Evolutionary conservation across 2,113 vertebrate genomes (phyloP).

Genomic region (Naja naja): DNA sequence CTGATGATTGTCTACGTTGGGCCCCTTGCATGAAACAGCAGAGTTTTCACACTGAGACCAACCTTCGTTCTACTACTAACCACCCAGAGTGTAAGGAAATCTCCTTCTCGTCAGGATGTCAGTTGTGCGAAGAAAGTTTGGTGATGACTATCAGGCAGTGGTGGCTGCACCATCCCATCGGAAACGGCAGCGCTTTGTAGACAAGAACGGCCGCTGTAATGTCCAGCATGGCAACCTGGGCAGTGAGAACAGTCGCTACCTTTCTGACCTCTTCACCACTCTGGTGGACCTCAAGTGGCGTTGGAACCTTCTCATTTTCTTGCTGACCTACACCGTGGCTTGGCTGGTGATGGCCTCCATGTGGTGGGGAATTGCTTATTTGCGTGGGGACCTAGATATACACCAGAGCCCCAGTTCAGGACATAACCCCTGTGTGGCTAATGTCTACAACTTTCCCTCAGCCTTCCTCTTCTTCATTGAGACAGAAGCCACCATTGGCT

Average conservation of each 20-base stretch:
- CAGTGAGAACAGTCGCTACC: slow-evolving; percentile 82
- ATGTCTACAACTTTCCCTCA: slow-evolving; percentile 88
- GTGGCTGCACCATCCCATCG: slow-evolving; percentile 69
- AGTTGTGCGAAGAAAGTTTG: slow-evolving; percentile 78
- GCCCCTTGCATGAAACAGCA: neutral
- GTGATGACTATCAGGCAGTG: slow-evolving; percentile 79
- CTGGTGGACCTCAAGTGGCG: slow-evolving; percentile 90
- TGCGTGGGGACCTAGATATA: slow-evolving; percentile 80
- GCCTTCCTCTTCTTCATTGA: slow-evolving; percentile 90
- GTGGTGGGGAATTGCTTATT: slow-evolving; percentile 89
- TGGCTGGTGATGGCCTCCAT: slow-evolving; percentile 89
- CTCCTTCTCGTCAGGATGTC: slow-evolving; percentile 64
- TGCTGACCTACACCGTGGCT: slow-evolving; percentile 85
- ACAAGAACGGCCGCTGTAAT: slow-evolving; percentile 88
- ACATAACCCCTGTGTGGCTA: slow-evolving; percentile 83
- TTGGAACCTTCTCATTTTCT: slow-evolving; percentile 87
- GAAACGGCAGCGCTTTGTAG: slow-evolving; percentile 86
- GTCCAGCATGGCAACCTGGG: slow-evolving; percentile 88
- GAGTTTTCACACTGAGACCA: neutral
- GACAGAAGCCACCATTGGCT: slow-evolving; percentile 87
- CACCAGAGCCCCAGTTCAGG: slow-evolving; percentile 69
- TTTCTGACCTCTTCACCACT: slow-evolving; percentile 86
- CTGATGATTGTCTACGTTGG: neutral
- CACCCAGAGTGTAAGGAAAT: no score
- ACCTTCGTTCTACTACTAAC: neutral